These are phyloP conservation scores for Bombycilla garrulus DNA, from an alignment of 2,113 vertebrate species.

Conservation along the genomic window DNA sequence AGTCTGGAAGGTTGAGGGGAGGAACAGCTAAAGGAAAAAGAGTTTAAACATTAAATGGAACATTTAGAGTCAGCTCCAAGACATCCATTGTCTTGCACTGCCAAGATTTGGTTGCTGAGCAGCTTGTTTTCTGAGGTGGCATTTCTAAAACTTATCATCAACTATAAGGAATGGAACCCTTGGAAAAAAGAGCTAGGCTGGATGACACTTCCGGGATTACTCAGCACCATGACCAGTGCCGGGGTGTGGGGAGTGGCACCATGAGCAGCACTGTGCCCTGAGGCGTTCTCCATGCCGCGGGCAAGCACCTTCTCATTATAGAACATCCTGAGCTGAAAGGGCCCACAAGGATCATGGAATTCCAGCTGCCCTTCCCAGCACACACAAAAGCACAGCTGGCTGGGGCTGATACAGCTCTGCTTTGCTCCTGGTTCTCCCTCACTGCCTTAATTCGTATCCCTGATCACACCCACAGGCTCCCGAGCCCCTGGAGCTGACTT, in stretches of 20 bases:
- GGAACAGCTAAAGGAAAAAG: not conserved
- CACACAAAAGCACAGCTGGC: not conserved
- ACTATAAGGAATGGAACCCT: not conserved
- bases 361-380: not conserved
- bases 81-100: not conserved
- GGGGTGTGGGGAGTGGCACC: rapidly evolving
- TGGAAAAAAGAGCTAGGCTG: not conserved
- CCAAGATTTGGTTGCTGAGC: not conserved
- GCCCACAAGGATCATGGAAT: not conserved
- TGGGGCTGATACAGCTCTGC: not conserved
- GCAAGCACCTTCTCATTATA: not conserved
- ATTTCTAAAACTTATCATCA: not conserved
- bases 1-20: not conserved
- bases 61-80: not conserved
- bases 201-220: rapidly evolving
- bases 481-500: not conserved
- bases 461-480: not conserved
- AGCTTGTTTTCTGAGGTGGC: not conserved
- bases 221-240: rapidly evolving
- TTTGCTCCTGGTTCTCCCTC: not conserved
- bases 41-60: not conserved
- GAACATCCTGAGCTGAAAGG: not conserved
- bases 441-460: not conserved
- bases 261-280: rapidly evolving
- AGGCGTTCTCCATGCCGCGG: not conserved